Evolutionary conservation across 1,140 invertebrate genomes (phyloP), one percentile per base, ranked within the genome.

Genomic region (Hycleus cichorii): DNA sequence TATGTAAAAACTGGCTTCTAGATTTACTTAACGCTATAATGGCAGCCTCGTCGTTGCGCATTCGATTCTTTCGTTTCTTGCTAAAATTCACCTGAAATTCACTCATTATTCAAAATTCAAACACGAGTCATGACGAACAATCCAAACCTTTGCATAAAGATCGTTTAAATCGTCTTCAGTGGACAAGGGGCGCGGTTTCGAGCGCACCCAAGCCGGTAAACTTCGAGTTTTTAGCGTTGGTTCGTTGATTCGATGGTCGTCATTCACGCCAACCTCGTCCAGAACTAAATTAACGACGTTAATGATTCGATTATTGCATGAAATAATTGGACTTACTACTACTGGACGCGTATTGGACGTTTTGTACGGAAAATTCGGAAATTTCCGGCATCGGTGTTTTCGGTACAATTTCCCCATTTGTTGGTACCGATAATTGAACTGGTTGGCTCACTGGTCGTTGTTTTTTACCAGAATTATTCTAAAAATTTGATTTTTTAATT

Each of bases 1-100:
- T 77, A 51, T 77, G 74, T 40, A 85, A 74, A 73, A 82, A 84
- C 72, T 85, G 83, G 68, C 82, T 84, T 63, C 81, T 76, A 1
- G 83, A 85, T 74, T 86, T 86, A 71, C 85, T 87, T 27, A 87
- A 74, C 8, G 86, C 86, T 60, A 88, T 88, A 53, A 87, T 84
- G 39, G 85, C 85, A 7, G 85, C 85, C 75, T 86, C 85, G 68
- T 87, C 85, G 69, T 83, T 86, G 49, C 84, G 75, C 84, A 87
- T 87, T 27, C 85, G 80, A 72, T 84, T 85, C 76, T 84, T 84
- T 64, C 83, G 78, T 71, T 85, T 85, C 70, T 85, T 86, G 67
- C 83, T 85, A 59, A 85, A 79, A 67, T 82, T 85, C 11, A 86
- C 84, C 82, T 86, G 69, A 38, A 75, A 75, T 60, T 9, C 27